Evolutionary conservation across 2,113 vertebrate species (phyloP).

Genomic region (Nymphicus hollandicus): DNA sequence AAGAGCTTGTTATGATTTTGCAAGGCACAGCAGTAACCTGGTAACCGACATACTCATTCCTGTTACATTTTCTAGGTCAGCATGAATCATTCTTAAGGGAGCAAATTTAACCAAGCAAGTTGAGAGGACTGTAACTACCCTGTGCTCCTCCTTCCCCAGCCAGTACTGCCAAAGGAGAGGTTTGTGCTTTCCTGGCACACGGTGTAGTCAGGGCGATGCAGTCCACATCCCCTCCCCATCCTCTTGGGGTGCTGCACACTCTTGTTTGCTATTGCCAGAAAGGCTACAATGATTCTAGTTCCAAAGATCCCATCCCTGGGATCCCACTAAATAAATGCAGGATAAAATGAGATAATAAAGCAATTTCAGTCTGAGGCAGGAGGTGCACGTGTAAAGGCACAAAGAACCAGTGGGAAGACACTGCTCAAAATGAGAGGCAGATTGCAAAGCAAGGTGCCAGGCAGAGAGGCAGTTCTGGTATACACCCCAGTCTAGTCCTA

Average conservation of each 20-base stretch:
- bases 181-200: neutral
- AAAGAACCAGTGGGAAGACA: neutral
- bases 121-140: neutral
- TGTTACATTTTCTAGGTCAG: constrained; percentile 55
- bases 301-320: neutral
- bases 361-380: neutral
- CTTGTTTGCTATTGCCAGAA: neutral
- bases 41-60: constrained; percentile 40
- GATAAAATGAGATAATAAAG: neutral
- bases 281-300: neutral
- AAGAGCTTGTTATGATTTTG: neutral
- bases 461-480: neutral
- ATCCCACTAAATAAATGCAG: neutral
- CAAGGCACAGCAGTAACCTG: constrained; percentile 45
- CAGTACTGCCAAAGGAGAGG: neutral
- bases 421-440: neutral
- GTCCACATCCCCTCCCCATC: neutral
- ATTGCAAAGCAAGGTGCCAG: neutral
- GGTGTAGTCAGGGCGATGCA: neutral
- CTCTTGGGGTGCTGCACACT: neutral
- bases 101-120: neutral
- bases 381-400: neutral
- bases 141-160: neutral
- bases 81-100: constrained; percentile 22
- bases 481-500: neutral